Base-by-base conservation (phyloP, 2,888 invertebrate species). In the Cataglyphis cursor region DNA sequence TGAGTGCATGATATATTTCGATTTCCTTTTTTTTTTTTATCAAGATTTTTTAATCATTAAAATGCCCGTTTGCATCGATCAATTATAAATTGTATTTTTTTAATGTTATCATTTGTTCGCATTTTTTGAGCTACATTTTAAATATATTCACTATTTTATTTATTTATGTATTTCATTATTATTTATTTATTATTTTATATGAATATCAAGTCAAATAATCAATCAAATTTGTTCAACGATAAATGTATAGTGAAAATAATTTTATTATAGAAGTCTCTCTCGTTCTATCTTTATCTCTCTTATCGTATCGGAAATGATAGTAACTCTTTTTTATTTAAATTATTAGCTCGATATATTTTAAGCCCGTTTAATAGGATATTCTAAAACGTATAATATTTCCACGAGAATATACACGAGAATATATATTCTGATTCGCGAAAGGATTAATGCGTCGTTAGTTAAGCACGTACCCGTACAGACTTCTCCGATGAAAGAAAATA, bases 1-100 rank as follows among this genome's bases (percentile, higher is more conserved):
- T 95, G 65, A 94, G 94, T 90, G 38, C 24, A 35, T 31, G 18
- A 66, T 41, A 44, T n/a, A 8, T 64, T 28, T 18, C 1, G 3
- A 10, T 6, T n/a, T 48, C 10, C 15, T n/a, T 15, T 15, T 18
- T 24, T 24, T 31, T 35, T 38, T 24, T 15, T 5, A 48, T n/a
- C 9, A n/a, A 48, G 48, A 48, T 48, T 8, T 1, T n/a, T 8
- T n/a, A 51, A 51, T 51, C n/a, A n/a, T 8, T n/a, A 31, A 5
- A 54, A 54, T 54, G 5, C 24, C 35, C 21, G 15, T 41, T 65
- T 64, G 4, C n/a, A 9, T 51, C 15, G 28, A 4, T 10, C 44
- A 15, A 70, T 48, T 66, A 9, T 12, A 51, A 21, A 21, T 57
- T 9, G 9, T 15, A 15, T 70, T 21, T 5, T 4, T 51, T 72